Evolutionary conservation across 2,888 invertebrate species (phyloP), one percentile per base, ranked within the genome.

Genomic region (Lagria hirta): DNA sequence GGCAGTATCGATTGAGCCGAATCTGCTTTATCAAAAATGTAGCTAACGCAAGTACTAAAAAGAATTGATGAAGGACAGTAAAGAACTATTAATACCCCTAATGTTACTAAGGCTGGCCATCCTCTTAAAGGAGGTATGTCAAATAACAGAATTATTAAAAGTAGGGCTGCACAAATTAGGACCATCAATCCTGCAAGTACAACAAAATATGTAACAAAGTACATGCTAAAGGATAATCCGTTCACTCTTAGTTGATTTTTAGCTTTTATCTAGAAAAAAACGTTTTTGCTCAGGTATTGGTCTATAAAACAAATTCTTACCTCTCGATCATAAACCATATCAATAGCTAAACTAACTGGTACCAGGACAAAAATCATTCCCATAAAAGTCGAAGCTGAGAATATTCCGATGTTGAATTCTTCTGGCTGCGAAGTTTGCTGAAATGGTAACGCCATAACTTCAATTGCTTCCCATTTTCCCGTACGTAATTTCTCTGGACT

Each of bases 301-400:
- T 17, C 13, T 12, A 7, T 28, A 28, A 12, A 4, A 5, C 13
- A 29, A 8, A n/a, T n/a, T n/a, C 69, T 68, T 63, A 89, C 89
- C 79, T 90, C 88, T 65, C 89, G 75, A 69, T 91, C 91, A 62
- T 86, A 83, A 0, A 91, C 89, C 70, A 89, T 82, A 55, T 88
- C 87, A 3, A 87, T 81, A 1, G 86, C 87, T 58, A 90, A 73
- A 15, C 84, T 85, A 15, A 87, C 83, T 0, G 89, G 86, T 8
- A 89, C 81, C 40, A 88, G 69, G 1, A 86, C 83, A 60, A 90
- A 87, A 43, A 86, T 84, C 81, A 89, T 84, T 27, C 88, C 90
- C 63, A 91, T 80, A 51, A 88, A 81, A 2, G 87, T 75, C 2
- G 86, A 80, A n/a, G 86, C 82, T 2, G 83, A 79, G 32, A 87